Percentiles rank a stretch among this genome's conserved stretches.
Evolutionary conservation across 2,113 vertebrate genomes (phyloP).

Genomic region (Trichechus manatus): DNA sequence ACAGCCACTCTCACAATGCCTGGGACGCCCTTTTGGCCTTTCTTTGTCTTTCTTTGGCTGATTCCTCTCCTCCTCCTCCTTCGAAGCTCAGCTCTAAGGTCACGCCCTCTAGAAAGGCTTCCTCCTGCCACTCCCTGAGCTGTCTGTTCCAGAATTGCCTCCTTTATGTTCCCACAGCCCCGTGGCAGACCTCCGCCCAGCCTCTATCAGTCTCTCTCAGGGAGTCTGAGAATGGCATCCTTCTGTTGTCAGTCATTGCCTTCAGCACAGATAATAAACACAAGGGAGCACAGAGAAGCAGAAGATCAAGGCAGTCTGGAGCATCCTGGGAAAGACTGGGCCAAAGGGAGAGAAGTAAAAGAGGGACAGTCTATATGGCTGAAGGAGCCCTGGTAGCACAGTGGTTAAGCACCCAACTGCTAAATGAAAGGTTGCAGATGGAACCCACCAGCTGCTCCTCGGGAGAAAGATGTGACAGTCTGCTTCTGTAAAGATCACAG

Average conservation of each 20-base stretch:
- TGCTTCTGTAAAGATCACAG: background rate
- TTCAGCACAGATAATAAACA: background rate
- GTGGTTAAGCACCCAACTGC: background rate
- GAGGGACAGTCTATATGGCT: rapidly evolving
- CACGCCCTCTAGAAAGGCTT: background rate
- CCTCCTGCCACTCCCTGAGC: background rate
- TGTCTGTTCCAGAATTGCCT: background rate
- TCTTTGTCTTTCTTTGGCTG: background rate
- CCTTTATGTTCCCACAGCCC: background rate
- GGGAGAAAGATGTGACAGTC: background rate
- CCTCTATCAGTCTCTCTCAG: no score
- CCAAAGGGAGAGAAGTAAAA: background rate
- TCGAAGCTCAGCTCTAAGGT: background rate
- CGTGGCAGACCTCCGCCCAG: background rate
- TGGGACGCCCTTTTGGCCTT: background rate
- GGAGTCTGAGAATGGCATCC: background rate
- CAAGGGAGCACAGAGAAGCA: background rate
- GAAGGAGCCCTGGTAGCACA: background rate
- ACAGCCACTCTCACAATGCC: rapidly evolving
- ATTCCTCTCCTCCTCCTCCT: background rate
- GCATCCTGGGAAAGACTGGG: background rate
- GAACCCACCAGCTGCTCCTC: no score
- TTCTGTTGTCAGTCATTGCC: background rate
- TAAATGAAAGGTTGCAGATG: background rate
- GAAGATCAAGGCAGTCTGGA: background rate